Evolutionary conservation across 2,113 vertebrate species (phyloP).

Genomic region (Caranx melampygus): DNA sequence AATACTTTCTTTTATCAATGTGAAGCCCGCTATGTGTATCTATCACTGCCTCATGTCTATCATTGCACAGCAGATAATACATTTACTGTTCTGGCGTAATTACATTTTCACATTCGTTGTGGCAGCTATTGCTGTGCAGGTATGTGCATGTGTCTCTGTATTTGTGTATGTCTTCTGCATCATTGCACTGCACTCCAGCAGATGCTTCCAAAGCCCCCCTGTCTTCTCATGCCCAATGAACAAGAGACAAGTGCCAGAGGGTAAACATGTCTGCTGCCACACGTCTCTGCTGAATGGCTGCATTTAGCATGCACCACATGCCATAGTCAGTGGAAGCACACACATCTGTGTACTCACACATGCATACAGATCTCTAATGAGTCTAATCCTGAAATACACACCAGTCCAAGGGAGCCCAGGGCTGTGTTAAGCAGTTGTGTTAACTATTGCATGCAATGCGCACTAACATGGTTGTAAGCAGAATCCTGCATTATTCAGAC

Average conservation of each 20-base stretch:
- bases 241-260: slow-evolving; percentile 75
- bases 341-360: slow-evolving; percentile 61
- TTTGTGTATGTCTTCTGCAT: slow-evolving; percentile 57
- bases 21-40: slow-evolving; percentile 51
- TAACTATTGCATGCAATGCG: slow-evolving; percentile 73
- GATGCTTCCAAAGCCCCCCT: slow-evolving; percentile 54
- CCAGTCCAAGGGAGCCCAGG: slow-evolving; percentile 57
- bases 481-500: slow-evolving; percentile 81
- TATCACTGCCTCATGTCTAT: slow-evolving; percentile 23
- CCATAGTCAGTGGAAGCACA: slow-evolving; percentile 50
- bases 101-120: slow-evolving; percentile 36
- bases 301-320: slow-evolving; percentile 74
- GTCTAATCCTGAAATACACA: slow-evolving; percentile 72
- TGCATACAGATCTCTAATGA: slow-evolving; percentile 66
- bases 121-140: slow-evolving; percentile 41
- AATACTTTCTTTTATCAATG: slow-evolving; percentile 66
- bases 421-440: slow-evolving; percentile 75
- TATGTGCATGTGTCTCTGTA: slow-evolving; percentile 39
- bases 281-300: slow-evolving; percentile 60
- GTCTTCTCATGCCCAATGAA: slow-evolving; percentile 63
- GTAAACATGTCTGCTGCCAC: slow-evolving; percentile 71
- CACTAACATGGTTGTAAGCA: slow-evolving; percentile 67
- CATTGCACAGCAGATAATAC: slow-evolving; percentile 19
- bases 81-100: slow-evolving; percentile 29
- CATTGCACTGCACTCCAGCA: slow-evolving; percentile 47